Conservation (phyloP, 1,140 invertebrate genomes). For the Rhagoletis pomonella region DNA sequence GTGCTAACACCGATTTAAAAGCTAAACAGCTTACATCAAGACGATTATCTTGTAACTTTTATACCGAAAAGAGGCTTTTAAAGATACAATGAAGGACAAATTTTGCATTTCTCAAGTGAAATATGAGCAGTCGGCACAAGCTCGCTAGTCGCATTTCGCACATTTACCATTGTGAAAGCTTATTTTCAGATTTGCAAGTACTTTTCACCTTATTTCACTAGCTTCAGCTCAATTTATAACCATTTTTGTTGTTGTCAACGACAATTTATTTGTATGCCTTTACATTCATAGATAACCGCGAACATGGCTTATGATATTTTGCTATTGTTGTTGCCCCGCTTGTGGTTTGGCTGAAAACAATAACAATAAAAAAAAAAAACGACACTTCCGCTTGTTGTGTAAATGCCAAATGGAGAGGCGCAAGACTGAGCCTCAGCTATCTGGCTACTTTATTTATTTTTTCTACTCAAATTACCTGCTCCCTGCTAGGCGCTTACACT, state of each 20-base stretch:
- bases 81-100: no score
- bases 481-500: not conserved
- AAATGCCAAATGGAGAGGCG: not conserved
- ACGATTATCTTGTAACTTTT: no score
- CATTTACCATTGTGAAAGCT: not conserved
- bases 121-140: no score
- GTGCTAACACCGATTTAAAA: no score
- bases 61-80: no score
- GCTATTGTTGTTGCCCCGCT: not conserved
- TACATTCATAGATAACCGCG: not conserved
- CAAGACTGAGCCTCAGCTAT: not conserved
- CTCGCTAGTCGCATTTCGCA: no score
- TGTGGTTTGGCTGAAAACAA: not conserved
- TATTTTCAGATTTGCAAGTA: not conserved
- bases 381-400: conserved; percentile 6
- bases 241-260: not conserved
- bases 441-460: not conserved
- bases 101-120: not conserved
- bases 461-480: not conserved
- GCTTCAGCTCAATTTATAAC: not conserved
- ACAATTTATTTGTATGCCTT: not conserved
- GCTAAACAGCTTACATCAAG: no score
- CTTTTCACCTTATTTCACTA: not conserved
- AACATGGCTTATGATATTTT: not conserved
- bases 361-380: not conserved